Conservation (phyloP, 2,113 vertebrate species). For the Strix uralensis region DNA sequence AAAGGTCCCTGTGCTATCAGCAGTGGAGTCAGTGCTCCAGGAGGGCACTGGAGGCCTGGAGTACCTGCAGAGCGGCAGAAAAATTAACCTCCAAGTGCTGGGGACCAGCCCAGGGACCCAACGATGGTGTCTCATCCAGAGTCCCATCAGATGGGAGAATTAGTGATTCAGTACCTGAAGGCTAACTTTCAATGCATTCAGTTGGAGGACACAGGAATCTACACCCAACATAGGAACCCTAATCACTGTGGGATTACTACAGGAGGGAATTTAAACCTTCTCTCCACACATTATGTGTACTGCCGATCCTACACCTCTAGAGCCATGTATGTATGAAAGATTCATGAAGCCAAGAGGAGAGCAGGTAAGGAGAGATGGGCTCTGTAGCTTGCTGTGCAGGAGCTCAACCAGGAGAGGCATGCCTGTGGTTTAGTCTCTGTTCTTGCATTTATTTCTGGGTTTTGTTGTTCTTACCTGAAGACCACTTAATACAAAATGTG, state of each 20-base stretch:
- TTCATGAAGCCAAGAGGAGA: not conserved
- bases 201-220: not conserved
- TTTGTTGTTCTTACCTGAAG: not conserved
- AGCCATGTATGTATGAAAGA: rapidly evolving
- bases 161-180: not conserved
- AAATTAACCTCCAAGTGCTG: not conserved
- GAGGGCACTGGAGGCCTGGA: not conserved
- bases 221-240: not conserved
- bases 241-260: not conserved
- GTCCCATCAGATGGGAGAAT: not conserved
- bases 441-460: not conserved
- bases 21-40: not conserved
- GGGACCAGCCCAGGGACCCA: not conserved
- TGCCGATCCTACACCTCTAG: not conserved
- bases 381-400: not conserved
- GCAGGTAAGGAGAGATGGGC: not conserved
- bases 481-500: not conserved
- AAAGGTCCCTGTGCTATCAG: not conserved
- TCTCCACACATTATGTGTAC: rapidly evolving
- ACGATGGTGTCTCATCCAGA: not conserved
- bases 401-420: not conserved
- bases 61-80: not conserved
- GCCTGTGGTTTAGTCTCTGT: not conserved
- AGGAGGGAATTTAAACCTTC: not conserved
- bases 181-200: not conserved